phyloP scores from a whole-genome alignment of 2,888 invertebrate species.

The Clivina fossor region DNA sequence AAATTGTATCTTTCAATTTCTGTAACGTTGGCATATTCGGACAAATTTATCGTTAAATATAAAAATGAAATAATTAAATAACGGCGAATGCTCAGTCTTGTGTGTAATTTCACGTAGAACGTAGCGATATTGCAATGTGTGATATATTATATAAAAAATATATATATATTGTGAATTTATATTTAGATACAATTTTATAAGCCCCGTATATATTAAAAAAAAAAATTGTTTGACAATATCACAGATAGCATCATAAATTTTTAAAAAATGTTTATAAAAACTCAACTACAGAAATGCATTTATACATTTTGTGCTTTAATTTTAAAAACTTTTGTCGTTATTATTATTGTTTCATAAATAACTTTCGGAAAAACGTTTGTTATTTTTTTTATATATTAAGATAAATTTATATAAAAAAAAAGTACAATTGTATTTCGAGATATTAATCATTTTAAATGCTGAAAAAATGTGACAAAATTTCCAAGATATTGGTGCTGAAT shows the following conservation, averaged over 20 bases:
- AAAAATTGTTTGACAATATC: slow-evolving; percentile 32
- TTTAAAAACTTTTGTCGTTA: slow-evolving; percentile 3
- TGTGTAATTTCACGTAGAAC: no score
- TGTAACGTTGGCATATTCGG: slow-evolving; percentile 11
- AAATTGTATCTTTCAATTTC: slow-evolving; percentile 24
- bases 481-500: slow-evolving; percentile 28
- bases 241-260: slow-evolving; percentile 16
- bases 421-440: not conserved
- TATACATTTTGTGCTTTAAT: slow-evolving; percentile 9
- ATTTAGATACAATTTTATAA: slow-evolving; percentile 31
- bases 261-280: slow-evolving; percentile 9
- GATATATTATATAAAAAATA: slow-evolving; percentile 26
- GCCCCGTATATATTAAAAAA: slow-evolving; percentile 28
- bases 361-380: not conserved
- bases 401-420: not conserved
- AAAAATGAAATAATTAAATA: slow-evolving; percentile 13
- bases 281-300: slow-evolving; percentile 23
- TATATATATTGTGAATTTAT: no score
- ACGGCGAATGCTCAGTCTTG: slow-evolving; percentile 22
- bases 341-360: not conserved
- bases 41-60: no score
- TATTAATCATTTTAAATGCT: slow-evolving; percentile 9
- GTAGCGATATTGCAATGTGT: slow-evolving; percentile 23
- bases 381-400: no score
- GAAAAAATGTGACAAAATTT: not conserved